Base-by-base conservation (phyloP, 2,113 vertebrate genomes). In the Thermophis baileyi region DNA sequence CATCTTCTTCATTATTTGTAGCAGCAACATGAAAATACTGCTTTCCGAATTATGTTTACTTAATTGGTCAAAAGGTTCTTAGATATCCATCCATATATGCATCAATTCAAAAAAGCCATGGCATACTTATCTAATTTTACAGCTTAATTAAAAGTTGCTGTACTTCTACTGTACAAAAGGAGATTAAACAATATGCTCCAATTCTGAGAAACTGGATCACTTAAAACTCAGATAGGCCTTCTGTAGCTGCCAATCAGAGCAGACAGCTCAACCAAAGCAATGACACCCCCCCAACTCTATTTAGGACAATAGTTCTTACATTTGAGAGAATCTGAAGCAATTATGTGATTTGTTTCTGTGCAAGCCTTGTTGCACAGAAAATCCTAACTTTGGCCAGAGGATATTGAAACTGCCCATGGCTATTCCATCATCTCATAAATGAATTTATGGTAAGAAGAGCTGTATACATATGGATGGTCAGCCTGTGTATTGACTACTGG, bases 251-350 rank as follows among this genome's bases (percentile, higher is more conserved):
- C 94, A 27, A 0, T 22, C 0, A 0, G 90, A 92, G 86, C 88
- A 24, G 69, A 1, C 53, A 6, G 87, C 69, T 74, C 44, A 16
- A 7, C 22, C 46, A 10, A 35, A 44, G 85, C 46, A 47, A 88
- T 1, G 22, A 35, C 63, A 81, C 47, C 0, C 0, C 51, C 1
- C 0, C 3, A 10, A 1, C 0, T 85, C 22, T 11, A 0, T 0
- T 63, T 3, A 57, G 12, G 22, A 0, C 18, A 0, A 3, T 6
- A 14, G 27, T 30, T 24, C 1, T 1, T 3, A 30, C 1, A 89
- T 87, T 93, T 87, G 35, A 24, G 47, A 85, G 91, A 88, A 50
- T 69, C 91, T 7, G 53, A 0, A 74, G 74, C 55, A 49, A 57
- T 89, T 16, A 89, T 74, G 25, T 24, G 16, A 74, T 25, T 69